Evolutionary conservation across 1,140 invertebrate species (phyloP), one percentile per base, ranked within the genome.

Genomic region (Hypothenemus hampei): DNA sequence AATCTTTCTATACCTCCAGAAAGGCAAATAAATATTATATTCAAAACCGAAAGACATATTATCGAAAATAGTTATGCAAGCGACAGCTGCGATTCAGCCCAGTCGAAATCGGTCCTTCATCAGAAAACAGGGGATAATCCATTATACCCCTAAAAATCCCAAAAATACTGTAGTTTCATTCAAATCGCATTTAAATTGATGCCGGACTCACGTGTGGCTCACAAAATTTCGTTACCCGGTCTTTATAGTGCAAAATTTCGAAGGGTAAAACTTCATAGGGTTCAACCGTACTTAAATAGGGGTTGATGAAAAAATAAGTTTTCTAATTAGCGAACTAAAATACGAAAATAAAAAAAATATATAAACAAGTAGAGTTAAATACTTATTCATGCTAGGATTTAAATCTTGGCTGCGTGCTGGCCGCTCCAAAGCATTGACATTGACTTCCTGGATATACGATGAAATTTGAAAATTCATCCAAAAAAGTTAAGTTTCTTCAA

Each of bases 161-260:
- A 31, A 40, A n/a, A 58, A 51, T 58, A 51, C 37, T 45, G 36
- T 19, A 46, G 43, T 51, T 57, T 58, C 50, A 58, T 58, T 45
- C 48, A 58, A 58, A 58, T 58, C 50, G 33, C 48, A 58, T 58
- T 58, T 48, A 58, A 51, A 58, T 58, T 48, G 39, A 51, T 26
- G 20, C 49, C 20, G 49, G 39, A 43, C 48, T 40, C 22, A 18
- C 40, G 39, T 35, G 21, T 7, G 29, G 24, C 40, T 35, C 35
- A 40, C n/a, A 29, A 43, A 52, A 43, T 41, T 35, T 52, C 49
- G 36, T 33, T 41, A 41, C 40, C 39, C 49, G 22, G 39, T 41
- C 39, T 52, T 41, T 44, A 40, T 52, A 15, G 15, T 51, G 49
- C 36, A 51, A 23, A 44, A n/a, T n/a, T 35, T 44, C 39, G 33